Evolutionary conservation across 2,113 vertebrate species (phyloP), one percentile per base, ranked within the genome.

Genomic region (Ophthalmolycus amberensis): DNA sequence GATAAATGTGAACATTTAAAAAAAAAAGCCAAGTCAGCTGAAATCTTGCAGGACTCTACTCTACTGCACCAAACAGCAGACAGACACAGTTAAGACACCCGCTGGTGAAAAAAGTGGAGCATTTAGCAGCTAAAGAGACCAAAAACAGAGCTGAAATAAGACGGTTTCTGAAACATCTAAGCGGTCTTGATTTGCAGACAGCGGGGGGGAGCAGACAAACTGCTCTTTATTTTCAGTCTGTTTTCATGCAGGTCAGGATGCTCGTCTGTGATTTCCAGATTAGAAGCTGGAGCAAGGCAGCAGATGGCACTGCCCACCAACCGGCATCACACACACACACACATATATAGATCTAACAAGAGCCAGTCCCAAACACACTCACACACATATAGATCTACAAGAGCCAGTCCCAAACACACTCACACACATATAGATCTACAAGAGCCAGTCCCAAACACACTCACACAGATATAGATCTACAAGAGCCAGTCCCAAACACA

Each of bases 241-340:
- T 12, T 6, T 18, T 32, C 52, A 46, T 27, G 37, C 60, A 16
- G 54, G 74, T 66, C 66, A 76, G 42, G 50, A 71, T 38, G 77
- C 67, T 77, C 6, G 14, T 78, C 72, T 74, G 66, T 11, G 63
- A 59, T 82, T 59, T 76, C 34, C 79, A 80, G 58, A 64, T 54
- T 50, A 29, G 75, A 42, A 74, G 66, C 44, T 10, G 70, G 70
- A 79, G 54, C 48, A 73, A 62, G 52, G 79, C 85, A 79, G 71
- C 90, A 91, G 88, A 91, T 88, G 88, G 90, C 83, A 72, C 60
- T 75, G 34, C 65, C 79, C 75, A 60, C 76, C 63, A 25, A 56
- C 52, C 65, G 75, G 69, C 67, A 22, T 42, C 29, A 59, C 69
- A 58, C 46, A 52, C 67, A 56, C 62, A 71, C 80, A 79, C 40